Base-by-base conservation (phyloP, 2,797 vertebrate genomes). In the Rhinichthys osculus region DNA sequence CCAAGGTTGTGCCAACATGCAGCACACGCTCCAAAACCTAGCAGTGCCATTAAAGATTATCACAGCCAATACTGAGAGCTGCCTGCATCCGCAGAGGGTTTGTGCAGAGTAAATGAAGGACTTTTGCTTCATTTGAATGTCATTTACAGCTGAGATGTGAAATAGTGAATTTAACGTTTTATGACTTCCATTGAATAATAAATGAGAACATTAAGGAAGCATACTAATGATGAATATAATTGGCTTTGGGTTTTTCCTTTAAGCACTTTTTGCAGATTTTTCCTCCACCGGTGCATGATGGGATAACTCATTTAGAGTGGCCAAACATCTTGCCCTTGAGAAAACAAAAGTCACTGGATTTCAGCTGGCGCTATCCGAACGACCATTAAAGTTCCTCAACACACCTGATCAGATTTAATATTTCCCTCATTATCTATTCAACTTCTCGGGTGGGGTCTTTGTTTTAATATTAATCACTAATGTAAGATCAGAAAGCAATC, bases 31-130 rank as follows among this genome's bases (percentile, higher is more conserved):
- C 88, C 88, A 90, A 85, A 85, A 90, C 77, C 47, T 16, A 93
- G 93, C 93, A 95, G 91, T 92, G 91, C 85, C 89, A 84, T 87
- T 92, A 90, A 91, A 94, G 92, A 94, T 95, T 93, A 95, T 94
- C 94, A 94, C 91, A 87, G 91, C 91, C 93, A 92, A 94, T 94
- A 93, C 92, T 92, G 91, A 92, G 92, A 88, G 89, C 89, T 89
- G 92, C 92, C 92, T 91, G 81, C 89, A 92, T 92, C 92, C 90
- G n/a, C 93, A 62, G 91, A 94, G 92, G 81, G 88, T 76, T 73
- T 82, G 91, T 78, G n/a, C 90, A 64, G 91, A 92, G 93, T 88
- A 93, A 94, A 94, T 92, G 91, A 94, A 92, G 91, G 91, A 92
- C 87, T 91, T 82, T 90, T 78, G 57, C 90, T 92, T 92, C 87